Percentiles rank a stretch among this genome's conserved stretches.
phyloP scores from a whole-genome alignment of 2,888 invertebrate genomes.

The Habrosyne pyritoides region DNA sequence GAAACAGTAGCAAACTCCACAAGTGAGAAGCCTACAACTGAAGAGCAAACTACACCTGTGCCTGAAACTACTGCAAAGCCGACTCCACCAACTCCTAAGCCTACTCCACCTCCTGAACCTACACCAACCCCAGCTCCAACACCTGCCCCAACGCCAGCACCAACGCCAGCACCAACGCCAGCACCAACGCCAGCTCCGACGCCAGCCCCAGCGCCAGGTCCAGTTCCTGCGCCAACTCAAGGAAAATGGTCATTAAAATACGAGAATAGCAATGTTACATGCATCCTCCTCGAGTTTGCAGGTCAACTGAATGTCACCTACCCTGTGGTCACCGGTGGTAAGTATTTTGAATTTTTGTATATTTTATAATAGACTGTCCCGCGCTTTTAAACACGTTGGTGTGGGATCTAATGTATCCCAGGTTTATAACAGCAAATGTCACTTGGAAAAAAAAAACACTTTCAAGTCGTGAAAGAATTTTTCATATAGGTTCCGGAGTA shows the following conservation, averaged over 20 bases:
- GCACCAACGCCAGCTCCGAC: conserved; percentile 42
- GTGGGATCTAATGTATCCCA: too few species aligned
- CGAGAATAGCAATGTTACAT: conserved; percentile 74
- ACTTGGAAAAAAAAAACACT: too few species aligned
- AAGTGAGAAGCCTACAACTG: not conserved
- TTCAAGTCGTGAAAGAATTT: too few species aligned
- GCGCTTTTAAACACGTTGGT: too few species aligned
- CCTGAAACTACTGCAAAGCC: conserved; percentile 21
- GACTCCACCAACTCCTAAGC: conserved; percentile 38
- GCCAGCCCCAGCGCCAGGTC: conserved; percentile 46
- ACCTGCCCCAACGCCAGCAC: conserved; percentile 58
- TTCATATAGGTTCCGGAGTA: too few species aligned
- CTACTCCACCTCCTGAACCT: conserved; percentile 49
- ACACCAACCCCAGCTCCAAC: conserved; percentile 52
- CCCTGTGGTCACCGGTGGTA: conserved; percentile 55
- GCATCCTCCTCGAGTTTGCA: conserved; percentile 87
- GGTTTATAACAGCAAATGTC: too few species aligned
- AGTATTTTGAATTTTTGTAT: conserved; percentile 37
- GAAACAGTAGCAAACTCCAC: not conserved
- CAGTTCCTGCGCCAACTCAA: conserved; percentile 55
- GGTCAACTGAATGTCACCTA: conserved; percentile 85
- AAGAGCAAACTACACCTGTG: conserved; percentile 9
- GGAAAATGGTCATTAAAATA: conserved; percentile 60
- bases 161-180: conserved; percentile 74
- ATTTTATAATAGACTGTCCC: too few species aligned